Conservation (phyloP, 1,140 invertebrate genomes). For the Eurosta solidaginis region DNA sequence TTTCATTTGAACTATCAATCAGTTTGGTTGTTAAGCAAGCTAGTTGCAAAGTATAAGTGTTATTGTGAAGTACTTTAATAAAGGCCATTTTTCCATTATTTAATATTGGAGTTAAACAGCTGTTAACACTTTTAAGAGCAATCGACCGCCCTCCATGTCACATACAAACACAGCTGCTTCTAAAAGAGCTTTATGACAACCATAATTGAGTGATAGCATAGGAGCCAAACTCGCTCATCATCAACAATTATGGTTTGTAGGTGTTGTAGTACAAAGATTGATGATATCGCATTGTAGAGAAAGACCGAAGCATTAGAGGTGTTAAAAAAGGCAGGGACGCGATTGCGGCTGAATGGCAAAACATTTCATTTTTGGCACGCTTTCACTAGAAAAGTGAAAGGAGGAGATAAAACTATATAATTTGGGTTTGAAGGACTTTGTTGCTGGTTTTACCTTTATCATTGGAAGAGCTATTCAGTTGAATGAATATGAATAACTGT, state of each 20-base stretch:
- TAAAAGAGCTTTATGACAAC: not conserved
- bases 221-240: not conserved
- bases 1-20: too few species aligned
- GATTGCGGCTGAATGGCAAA: not conserved
- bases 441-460: not conserved
- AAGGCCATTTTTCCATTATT: too few species aligned
- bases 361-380: not conserved
- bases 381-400: not conserved
- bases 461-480: not conserved
- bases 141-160: not conserved
- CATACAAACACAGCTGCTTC: not conserved
- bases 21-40: too few species aligned
- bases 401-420: not conserved
- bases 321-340: too few species aligned
- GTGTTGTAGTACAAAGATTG: constrained; percentile 25
- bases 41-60: too few species aligned
- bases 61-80: too few species aligned
- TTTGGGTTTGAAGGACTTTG: not conserved
- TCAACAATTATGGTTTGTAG: not conserved
- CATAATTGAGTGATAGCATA: not conserved
- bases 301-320: too few species aligned
- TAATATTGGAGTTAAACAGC: not conserved
- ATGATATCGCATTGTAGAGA: not conserved
- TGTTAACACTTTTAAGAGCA: not conserved
- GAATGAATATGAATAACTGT: not conserved